Percentiles rank a stretch among this genome's conserved stretches.
Conservation (phyloP, 2,797 vertebrate genomes). For the Molossus alvarezi region DNA sequence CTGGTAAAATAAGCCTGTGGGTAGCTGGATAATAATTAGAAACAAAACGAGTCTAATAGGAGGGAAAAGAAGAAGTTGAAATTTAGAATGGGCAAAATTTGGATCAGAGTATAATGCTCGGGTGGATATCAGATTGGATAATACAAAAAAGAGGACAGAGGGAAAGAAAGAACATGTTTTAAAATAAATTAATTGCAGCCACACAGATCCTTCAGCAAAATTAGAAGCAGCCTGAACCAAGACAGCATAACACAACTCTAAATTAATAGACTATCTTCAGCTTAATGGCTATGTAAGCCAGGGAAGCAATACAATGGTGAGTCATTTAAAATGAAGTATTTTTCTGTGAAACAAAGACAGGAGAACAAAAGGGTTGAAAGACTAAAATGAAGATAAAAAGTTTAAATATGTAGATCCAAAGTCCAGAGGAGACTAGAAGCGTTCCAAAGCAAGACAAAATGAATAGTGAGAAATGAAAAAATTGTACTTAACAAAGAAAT, state of each 20-base stretch:
- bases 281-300: constrained; percentile 69
- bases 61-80: constrained; percentile 24
- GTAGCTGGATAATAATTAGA: constrained; percentile 60
- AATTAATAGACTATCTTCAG: constrained; percentile 73
- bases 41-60: constrained; percentile 63
- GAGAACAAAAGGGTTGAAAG: constrained; percentile 70
- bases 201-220: constrained; percentile 76
- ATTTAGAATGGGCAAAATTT: constrained; percentile 63
- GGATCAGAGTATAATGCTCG: constrained; percentile 50
- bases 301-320: constrained; percentile 64
- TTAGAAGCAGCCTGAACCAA: constrained; percentile 76
- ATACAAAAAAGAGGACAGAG: constrained; percentile 59
- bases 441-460: constrained; percentile 66
- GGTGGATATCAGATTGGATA: constrained; percentile 69
- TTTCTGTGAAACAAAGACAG: constrained; percentile 66
- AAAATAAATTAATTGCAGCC: constrained; percentile 80
- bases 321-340: constrained; percentile 70
- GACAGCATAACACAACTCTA: constrained; percentile 62
- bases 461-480: constrained; percentile 47
- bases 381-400: constrained; percentile 59
- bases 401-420: constrained; percentile 62
- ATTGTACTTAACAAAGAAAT: constrained; percentile 54
- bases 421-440: constrained; percentile 29
- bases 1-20: constrained; percentile 50
- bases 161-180: constrained; percentile 73